Evolutionary conservation across 2,113 vertebrate species (phyloP), one percentile per base, ranked within the genome.

Genomic region (Dasyornis broadbenti): DNA sequence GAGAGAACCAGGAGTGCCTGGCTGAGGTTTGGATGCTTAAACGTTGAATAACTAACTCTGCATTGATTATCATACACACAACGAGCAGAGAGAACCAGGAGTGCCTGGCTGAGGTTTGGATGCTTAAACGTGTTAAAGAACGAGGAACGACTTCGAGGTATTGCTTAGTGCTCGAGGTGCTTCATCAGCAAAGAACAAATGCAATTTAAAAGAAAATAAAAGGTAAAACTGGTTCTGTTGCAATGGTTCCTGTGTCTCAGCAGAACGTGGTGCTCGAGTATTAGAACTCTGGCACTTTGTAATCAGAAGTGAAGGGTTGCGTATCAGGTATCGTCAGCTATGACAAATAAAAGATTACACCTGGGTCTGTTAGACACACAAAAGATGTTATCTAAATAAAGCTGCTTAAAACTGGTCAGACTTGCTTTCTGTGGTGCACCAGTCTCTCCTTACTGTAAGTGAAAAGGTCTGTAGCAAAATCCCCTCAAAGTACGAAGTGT

Each of bases 351-450:
- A 90, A 61, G 91, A 89, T 95, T 94, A 24, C 73, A 57, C 87
- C 70, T 66, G 37, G 82, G 50, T 92, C 83, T 63, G 61, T 93
- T 76, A 93, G 61, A 47, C 60, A 7, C 82, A 64, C 30, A 28
- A 31, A 92, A 93, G 92, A 97, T 97, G 81, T 93, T 96, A 96
- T 97, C 96, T 90, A 66, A 87, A 89, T 63, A 86, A 92, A 93
- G 78, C 81, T 89, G 19, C 70, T 49, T 71, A 37, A 77, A 97
- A 96, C 96, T 95, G 88, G 95, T 96, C 45, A 3, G 83, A 91
- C 96, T 94, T 57, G 96, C 88, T 92, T 88, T 66, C 56, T 7
- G 1, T 37, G 66, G 42, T 63, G 82, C 40, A 49, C 40, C 40
- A 78, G 65, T 45, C 22, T 66, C n/a, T 68, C 50, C 70, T 69